Percentiles rank a stretch among this genome's conserved stretches.
Evolutionary conservation across 1,140 invertebrate genomes (phyloP).

Genomic region (Calephelis nemesis): DNA sequence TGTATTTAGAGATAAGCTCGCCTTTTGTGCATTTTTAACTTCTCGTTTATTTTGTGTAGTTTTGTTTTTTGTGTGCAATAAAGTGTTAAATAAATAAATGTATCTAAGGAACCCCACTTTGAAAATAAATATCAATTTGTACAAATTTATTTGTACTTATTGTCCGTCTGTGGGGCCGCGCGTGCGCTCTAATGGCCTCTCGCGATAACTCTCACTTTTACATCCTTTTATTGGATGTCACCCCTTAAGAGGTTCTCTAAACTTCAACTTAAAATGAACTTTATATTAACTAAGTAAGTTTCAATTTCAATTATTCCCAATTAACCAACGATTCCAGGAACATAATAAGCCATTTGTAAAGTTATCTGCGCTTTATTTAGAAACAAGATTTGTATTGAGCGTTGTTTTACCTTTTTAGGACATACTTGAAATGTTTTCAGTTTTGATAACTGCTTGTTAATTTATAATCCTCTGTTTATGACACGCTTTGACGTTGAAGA

Average conservation of each 20-base stretch:
- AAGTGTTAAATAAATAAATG: too few relatives aligned
- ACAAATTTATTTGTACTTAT: constrained; percentile 46
- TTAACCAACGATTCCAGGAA: constrained; percentile 35
- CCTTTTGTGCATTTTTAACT: too few relatives aligned
- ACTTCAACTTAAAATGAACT: constrained; percentile 31
- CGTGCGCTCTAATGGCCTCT: constrained; percentile 72
- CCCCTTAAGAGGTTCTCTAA: constrained; percentile 39
- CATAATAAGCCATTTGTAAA: constrained; percentile 72
- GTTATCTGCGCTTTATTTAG: constrained; percentile 77
- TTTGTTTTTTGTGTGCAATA: too few relatives aligned
- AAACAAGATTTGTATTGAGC: constrained; percentile 59
- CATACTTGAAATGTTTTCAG: constrained; percentile 52
- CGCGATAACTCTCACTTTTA: constrained; percentile 77
- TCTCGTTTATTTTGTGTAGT: too few relatives aligned
- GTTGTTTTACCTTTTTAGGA: constrained; percentile 52
- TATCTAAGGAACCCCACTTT: constrained; percentile 39
- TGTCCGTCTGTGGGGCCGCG: constrained; percentile 62
- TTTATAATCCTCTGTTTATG: constrained; percentile 17
- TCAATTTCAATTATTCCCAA: background rate
- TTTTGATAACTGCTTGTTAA: constrained; percentile 26
- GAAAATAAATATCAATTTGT: constrained; percentile 25
- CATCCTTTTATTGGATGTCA: constrained; percentile 71
- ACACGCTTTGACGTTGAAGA: background rate
- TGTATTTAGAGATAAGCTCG: too few relatives aligned
- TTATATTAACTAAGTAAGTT: constrained; percentile 17